Percentiles rank a stretch among this genome's conserved stretches.
Evolutionary conservation across 1,140 invertebrate species (phyloP).

Genomic region (Popillia japonica): DNA sequence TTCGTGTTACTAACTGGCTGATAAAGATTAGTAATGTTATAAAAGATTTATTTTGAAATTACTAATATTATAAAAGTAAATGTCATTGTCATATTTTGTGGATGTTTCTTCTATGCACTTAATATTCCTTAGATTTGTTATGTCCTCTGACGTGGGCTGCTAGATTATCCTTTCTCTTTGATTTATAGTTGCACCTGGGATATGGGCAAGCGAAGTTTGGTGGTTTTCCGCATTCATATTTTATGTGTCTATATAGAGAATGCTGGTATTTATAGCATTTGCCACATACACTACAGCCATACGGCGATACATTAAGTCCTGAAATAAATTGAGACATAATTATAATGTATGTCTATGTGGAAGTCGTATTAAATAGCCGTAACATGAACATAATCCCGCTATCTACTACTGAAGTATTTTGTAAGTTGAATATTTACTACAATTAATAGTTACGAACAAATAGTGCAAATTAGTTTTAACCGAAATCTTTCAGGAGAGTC

Average conservation of each 20-base stretch:
- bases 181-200: constrained; percentile 18
- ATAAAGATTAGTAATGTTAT: constrained; percentile 4
- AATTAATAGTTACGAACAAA: too few species aligned
- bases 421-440: too few species aligned
- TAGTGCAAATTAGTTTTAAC: too few species aligned
- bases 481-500: too few species aligned
- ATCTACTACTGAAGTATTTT: too few species aligned
- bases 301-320: constrained; percentile 8
- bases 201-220: constrained; percentile 60
- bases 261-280: constrained; percentile 71
- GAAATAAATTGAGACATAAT: constrained; percentile 7
- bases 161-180: constrained; percentile 37
- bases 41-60: neutral
- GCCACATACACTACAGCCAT: constrained; percentile 69
- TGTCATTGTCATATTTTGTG: neutral
- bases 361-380: too few species aligned
- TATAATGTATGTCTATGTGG: neutral
- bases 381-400: too few species aligned
- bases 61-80: neutral
- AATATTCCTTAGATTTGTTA: constrained; percentile 7
- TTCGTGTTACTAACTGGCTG: neutral
- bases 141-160: constrained; percentile 7
- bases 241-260: constrained; percentile 68
- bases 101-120: neutral
- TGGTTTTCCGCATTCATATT: constrained; percentile 71